Percentiles rank a stretch among this genome's conserved stretches.
Evolutionary conservation across 2,797 vertebrate genomes (phyloP).

Genomic region (Sebastes baramenuke): DNA sequence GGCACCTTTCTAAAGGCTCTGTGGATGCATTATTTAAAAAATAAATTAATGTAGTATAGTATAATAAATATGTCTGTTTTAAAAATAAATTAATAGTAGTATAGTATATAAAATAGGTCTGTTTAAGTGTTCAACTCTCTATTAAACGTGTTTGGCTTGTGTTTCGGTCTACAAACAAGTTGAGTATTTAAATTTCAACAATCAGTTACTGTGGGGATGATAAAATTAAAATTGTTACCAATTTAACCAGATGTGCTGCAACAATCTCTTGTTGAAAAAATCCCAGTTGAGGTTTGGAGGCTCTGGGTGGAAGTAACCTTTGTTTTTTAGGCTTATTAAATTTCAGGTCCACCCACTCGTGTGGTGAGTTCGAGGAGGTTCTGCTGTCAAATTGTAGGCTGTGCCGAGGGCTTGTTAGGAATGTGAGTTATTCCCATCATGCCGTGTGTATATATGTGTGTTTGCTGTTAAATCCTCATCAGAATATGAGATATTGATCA

Average conservation of each 20-base stretch:
- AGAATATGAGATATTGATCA: background rate
- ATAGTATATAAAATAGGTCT: too few relatives aligned
- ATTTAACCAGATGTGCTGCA: background rate
- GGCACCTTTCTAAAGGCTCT: too few relatives aligned
- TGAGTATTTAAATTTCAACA: background rate
- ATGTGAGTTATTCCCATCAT: slow-evolving; percentile 41
- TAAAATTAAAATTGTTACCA: background rate
- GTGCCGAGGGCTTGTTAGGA: slow-evolving; percentile 42
- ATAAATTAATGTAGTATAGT: background rate
- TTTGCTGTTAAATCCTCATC: slow-evolving; percentile 19
- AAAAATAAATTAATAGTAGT: background rate
- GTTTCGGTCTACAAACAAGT: background rate
- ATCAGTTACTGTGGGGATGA: background rate
- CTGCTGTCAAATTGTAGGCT: slow-evolving; percentile 50
- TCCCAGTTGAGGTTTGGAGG: background rate
- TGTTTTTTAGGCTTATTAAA: slow-evolving; percentile 50
- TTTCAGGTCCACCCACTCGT: slow-evolving; percentile 65
- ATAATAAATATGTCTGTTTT: background rate
- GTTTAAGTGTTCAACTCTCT: too few relatives aligned
- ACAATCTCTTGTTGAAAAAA: background rate
- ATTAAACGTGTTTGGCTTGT: background rate
- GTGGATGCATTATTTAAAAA: background rate
- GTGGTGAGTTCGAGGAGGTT: slow-evolving; percentile 37
- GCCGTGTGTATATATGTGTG: background rate
- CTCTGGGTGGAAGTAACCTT: slow-evolving; percentile 37